These are phyloP conservation scores for Oostethus manadensis DNA, from an alignment of 2,113 vertebrate species.

Conservation along the genomic window DNA sequence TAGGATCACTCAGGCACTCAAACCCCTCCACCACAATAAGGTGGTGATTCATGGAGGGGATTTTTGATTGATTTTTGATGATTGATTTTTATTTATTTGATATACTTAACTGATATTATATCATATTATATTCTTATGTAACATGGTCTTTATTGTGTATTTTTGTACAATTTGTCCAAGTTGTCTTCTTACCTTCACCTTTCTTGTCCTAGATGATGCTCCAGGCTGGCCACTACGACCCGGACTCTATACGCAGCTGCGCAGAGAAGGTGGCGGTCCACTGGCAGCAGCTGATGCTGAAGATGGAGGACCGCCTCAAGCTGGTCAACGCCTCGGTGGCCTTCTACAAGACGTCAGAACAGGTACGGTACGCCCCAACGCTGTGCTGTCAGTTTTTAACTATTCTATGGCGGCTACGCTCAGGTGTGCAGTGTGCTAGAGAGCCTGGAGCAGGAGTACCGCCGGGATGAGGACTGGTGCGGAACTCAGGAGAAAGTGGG, in stretches of 20 bases:
- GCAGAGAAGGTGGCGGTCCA: slow-evolving; percentile 95
- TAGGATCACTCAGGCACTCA: too few species aligned
- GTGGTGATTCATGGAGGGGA: too few species aligned
- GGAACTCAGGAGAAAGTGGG: slow-evolving; percentile 92
- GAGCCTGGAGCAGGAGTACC: slow-evolving; percentile 94
- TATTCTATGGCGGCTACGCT: background rate
- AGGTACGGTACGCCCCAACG: slow-evolving; percentile 67
- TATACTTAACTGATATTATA: too few species aligned
- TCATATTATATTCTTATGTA: too few species aligned
- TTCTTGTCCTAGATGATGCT: slow-evolving; percentile 69
- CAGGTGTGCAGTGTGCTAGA: slow-evolving; percentile 96
- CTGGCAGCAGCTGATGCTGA: slow-evolving; percentile 98
- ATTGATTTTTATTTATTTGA: too few species aligned
- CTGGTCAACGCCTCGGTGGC: slow-evolving; percentile 96
- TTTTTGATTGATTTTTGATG: too few species aligned
- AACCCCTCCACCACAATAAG: too few species aligned
- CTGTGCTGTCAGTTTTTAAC: too few species aligned
- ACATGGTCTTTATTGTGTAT: too few species aligned
- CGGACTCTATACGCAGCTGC: slow-evolving; percentile 87
- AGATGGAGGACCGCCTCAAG: slow-evolving; percentile 98
- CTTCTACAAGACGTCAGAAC: slow-evolving; percentile 98
- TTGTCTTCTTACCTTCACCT: background rate
- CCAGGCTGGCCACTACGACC: slow-evolving; percentile 91
- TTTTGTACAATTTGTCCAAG: background rate
- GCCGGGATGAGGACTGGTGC: slow-evolving; percentile 96